Base-by-base conservation (phyloP, 2,888 invertebrate species). In the Oscheius sp. region DNA sequence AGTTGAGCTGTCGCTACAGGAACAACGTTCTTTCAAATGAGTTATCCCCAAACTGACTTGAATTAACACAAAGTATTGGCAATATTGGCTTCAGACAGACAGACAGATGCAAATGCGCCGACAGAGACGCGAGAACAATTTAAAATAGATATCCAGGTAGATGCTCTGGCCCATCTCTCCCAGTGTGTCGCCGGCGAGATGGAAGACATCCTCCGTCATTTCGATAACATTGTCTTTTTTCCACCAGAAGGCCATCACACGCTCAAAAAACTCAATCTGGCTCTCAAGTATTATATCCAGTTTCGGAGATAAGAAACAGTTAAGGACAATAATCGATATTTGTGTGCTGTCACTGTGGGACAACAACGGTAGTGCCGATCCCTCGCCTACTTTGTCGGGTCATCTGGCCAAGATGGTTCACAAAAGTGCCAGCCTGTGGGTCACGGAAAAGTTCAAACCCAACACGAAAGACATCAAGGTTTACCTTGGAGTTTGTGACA, bases 341-440 rank as follows among this genome's bases (percentile, higher is more conserved):
- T 81, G 80, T 42, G 76, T 81, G 9, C 59, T 81, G 2, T 66
- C 73, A 11, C 71, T 81, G 9, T 81, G 80, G 80, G 80, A 81
- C 35, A 74, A 73, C 11, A 74, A 77, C 51, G 71, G 73, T 10
- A 42, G 51, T 4, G 47, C 77, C 4, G 53, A 74, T n/a, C 66
- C 74, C 1, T 74, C 74, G 1, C 35, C 51, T n/a, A 71, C 65
- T 35, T 47, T 79, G 4, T 77, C 80, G 2, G 29, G 62, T 0
- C 70, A 76, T 42, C 51, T 81, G 21, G 71, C 70, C 32, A 73
- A 74, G 42, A 50, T 79, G 29, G 63, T 81, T n/a, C 73, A 72
- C 9, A 58, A 60, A 5, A 79, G 77, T 70, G 75, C 77, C 0
- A 35, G 58, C 0, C 59, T 58, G 37, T 79, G 74, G 58, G 55